Percentiles rank a stretch among this genome's conserved stretches.
phyloP scores from a whole-genome alignment of 2,888 invertebrate species.

The Dryobota labecula region DNA sequence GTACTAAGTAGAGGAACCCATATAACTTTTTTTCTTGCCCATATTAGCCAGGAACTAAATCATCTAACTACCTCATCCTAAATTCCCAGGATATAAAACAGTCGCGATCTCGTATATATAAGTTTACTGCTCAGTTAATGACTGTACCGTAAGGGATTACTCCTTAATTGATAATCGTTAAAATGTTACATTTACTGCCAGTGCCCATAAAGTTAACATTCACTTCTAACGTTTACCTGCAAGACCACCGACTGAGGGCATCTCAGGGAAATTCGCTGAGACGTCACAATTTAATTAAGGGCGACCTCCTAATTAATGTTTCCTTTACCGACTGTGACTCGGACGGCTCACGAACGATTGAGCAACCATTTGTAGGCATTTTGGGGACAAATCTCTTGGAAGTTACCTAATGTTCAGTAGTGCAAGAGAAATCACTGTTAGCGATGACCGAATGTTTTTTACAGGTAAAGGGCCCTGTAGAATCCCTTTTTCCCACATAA shows the following conservation, averaged over 20 bases:
- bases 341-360: conserved; percentile 75
- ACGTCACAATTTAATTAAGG: conserved; percentile 89
- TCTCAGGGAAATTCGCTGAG: conserved; percentile 84
- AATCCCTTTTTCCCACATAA: neutral
- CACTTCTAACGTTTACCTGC: conserved; percentile 72
- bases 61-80: conserved; percentile 43
- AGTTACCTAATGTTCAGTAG: conserved; percentile 45
- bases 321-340: conserved; percentile 70
- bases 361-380: conserved; percentile 73
- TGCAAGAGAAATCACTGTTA: conserved; percentile 39
- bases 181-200: conserved; percentile 77
- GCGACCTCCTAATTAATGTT: conserved; percentile 79
- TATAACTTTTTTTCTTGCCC: neutral
- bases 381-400: conserved; percentile 66
- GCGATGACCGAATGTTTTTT: conserved; percentile 37
- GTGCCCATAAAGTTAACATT: conserved; percentile 73
- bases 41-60: conserved; percentile 19
- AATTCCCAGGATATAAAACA: conserved; percentile 63
- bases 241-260: conserved; percentile 81
- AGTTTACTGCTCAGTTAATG: conserved; percentile 67
- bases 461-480: neutral
- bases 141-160: conserved; percentile 61
- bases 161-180: conserved; percentile 74
- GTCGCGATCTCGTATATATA: conserved; percentile 64
- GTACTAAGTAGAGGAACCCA: neutral